A percentile compares a stretch with the other conserved stretches of the same genome.
Evolutionary conservation across 1,140 invertebrate species (phyloP).

Genomic region (Bombus fervidus): DNA sequence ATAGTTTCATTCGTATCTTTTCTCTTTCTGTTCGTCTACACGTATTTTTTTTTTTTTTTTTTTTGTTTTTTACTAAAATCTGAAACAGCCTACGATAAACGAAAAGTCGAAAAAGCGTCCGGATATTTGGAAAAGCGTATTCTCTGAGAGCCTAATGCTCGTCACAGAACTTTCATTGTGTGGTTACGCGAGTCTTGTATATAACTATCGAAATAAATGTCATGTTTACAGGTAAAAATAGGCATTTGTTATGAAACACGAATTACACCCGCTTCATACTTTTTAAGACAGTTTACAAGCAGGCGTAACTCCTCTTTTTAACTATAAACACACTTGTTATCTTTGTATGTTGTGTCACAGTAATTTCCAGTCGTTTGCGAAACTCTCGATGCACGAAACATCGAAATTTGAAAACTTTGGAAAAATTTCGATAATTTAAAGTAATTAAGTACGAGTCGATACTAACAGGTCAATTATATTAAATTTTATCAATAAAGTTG

Average conservation of each 20-base stretch:
- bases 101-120: constrained; percentile 18
- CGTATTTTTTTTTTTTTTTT: not conserved
- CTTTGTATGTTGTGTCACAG: too few relatives aligned
- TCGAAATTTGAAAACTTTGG: not conserved
- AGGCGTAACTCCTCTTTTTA: not conserved
- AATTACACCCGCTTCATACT: constrained; percentile 23
- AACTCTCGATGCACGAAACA: not conserved
- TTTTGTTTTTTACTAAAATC: not conserved
- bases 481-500: constrained; percentile 46
- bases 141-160: constrained; percentile 43
- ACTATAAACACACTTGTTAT: not conserved
- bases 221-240: constrained; percentile 52
- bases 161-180: constrained; percentile 33
- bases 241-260: constrained; percentile 30
- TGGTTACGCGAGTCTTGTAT: constrained; percentile 47
- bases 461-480: constrained; percentile 44
- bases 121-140: constrained; percentile 43
- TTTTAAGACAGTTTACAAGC: not conserved
- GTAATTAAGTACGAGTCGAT: constrained; percentile 8
- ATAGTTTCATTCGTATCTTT: not conserved
- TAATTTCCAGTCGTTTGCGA: not conserved
- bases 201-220: constrained; percentile 56
- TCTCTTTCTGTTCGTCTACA: not conserved
- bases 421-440: constrained; percentile 10
- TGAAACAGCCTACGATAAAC: constrained; percentile 28